phyloP scores from a whole-genome alignment of 2,888 invertebrate species.

The Keiferia lycopersicella region DNA sequence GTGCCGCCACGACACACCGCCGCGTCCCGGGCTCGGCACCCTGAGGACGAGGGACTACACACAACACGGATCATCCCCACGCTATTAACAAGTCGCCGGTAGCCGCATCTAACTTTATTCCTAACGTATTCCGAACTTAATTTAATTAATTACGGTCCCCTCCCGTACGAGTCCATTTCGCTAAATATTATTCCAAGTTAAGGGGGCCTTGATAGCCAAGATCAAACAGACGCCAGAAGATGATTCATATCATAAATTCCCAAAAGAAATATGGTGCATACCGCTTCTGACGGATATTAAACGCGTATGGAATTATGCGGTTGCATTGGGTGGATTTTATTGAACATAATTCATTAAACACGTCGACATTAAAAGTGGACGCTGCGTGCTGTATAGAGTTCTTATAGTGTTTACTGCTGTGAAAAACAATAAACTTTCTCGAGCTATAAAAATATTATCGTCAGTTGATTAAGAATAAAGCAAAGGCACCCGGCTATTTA shows the following conservation, averaged over 20 bases:
- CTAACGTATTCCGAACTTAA: constrained; percentile 76
- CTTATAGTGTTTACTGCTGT: constrained; percentile 55
- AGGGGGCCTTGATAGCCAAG: constrained; percentile 56
- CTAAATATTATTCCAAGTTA: constrained; percentile 70
- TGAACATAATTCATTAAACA: constrained; percentile 74
- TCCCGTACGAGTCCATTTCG: constrained; percentile 61
- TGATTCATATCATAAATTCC: constrained; percentile 44
- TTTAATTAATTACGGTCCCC: constrained; percentile 77
- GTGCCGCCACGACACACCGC: constrained; percentile 48
- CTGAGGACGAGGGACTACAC: constrained; percentile 50
- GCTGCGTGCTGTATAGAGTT: constrained; percentile 63
- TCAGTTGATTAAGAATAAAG: constrained; percentile 3
- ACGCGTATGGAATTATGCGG: constrained; percentile 49
- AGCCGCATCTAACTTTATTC: constrained; percentile 71
- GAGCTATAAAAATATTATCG: constrained; percentile 6
- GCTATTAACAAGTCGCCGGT: constrained; percentile 73
- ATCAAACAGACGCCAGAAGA: constrained; percentile 59
- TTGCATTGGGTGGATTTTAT: constrained; percentile 64
- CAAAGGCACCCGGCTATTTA: background rate
- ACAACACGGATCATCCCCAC: constrained; percentile 65
- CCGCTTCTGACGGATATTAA: constrained; percentile 45
- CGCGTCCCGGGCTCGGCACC: constrained; percentile 39
- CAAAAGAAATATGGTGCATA: constrained; percentile 47
- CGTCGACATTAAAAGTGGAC: constrained; percentile 54
- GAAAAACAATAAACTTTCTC: constrained; percentile 1